These are phyloP conservation scores for Prionailurus viverrinus DNA, from an alignment of 2,113 vertebrate genomes.

Conservation along the genomic window DNA sequence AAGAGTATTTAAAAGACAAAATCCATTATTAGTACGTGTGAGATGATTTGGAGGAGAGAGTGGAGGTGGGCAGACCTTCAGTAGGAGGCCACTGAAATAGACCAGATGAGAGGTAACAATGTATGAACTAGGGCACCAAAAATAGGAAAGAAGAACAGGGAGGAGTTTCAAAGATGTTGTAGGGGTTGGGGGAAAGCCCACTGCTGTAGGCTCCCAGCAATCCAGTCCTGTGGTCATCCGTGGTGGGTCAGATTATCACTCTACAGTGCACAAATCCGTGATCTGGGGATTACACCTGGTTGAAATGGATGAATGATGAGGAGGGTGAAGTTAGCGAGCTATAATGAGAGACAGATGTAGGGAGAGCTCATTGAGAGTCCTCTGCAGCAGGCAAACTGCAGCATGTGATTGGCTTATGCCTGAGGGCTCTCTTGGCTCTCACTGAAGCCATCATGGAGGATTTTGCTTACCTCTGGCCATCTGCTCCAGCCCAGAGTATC, in stretches of 20 bases:
- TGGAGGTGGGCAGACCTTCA: not conserved
- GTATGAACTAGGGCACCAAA: not conserved
- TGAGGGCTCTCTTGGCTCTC: not conserved
- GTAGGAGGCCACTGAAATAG: not conserved
- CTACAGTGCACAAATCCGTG: not conserved
- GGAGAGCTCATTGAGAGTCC: not conserved
- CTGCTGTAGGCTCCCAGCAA: not conserved
- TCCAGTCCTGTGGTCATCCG: not conserved
- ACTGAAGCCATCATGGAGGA: not conserved
- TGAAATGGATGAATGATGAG: not conserved
- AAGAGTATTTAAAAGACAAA: not conserved
- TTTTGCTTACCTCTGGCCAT: conserved; percentile 55
- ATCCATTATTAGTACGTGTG: not conserved
- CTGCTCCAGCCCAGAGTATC: conserved; percentile 16
- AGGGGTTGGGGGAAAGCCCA: not conserved
- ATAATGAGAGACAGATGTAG: conserved; percentile 56
- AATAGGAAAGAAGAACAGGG: not conserved
- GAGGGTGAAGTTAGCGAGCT: not conserved
- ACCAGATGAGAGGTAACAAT: not conserved
- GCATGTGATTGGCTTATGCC: not conserved
- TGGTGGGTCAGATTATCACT: not conserved
- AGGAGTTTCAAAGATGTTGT: not conserved
- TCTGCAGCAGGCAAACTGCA: not conserved
- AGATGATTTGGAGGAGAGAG: not conserved
- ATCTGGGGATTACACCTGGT: not conserved